Base-by-base conservation (phyloP, 2,888 invertebrate species). In the Epinotia nisella region DNA sequence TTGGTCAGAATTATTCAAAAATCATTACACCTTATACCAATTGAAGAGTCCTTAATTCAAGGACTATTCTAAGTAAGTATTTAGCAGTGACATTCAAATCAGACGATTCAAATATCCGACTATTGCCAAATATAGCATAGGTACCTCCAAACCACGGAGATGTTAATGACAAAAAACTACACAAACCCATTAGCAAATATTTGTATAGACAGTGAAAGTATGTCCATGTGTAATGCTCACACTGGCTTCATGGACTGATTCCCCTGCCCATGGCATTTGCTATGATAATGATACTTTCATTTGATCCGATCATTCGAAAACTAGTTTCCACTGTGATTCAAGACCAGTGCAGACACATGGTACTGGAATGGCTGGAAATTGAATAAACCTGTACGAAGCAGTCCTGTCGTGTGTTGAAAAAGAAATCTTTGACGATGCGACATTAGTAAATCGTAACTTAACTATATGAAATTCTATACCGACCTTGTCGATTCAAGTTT, bases 241-340 rank as follows among this genome's bases (percentile, higher is more conserved):
- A 75, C 77, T 77, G 39, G 58, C 56, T 53, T 84, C 85, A 84
- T 84, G 85, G 83, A 78, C 85, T 83, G 81, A 83, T 85, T 83
- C 77, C 76, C 74, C 67, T 75, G 75, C 77, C 78, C 78, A 77
- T 77, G 77, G 77, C 78, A 81, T 80, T 83, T 81, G 77, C 78
- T 78, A 79, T 80, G 80, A 76, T 81, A 79, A 80, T 81, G 79
- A 76, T 76, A 81, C 84, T 84, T 85, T 85, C 84, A 75, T 79
- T 76, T 70, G 75, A 60, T 73, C 73, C 49, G 73, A 73, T 69
- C 72, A 56, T 62, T 68, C 51, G 72, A 59, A 60, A 73, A 73
- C 73, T 73, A 69, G 73, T 69, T 59, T 73, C 41, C 49, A 58
- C 10, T 60, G 13, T 29, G 29, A 67, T 41, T 55, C 60, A 56